phyloP scores from a whole-genome alignment of 2,797 vertebrate genomes.

The Phalanger gymnotis region DNA sequence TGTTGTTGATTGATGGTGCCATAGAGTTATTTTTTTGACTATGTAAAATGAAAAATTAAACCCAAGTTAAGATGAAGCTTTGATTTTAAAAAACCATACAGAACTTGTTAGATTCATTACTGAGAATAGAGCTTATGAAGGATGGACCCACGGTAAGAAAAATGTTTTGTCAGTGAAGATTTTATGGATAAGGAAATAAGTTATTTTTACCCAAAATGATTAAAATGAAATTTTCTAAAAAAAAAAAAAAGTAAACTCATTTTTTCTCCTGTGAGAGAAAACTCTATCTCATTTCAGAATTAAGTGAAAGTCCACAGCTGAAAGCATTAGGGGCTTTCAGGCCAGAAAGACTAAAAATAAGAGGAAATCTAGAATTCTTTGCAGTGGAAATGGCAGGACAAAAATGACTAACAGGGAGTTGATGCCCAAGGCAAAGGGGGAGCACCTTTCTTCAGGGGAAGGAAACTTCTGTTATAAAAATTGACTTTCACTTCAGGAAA shows the following conservation, averaged over 20 bases:
- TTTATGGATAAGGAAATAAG: slow-evolving; percentile 53
- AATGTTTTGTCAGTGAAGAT: slow-evolving; percentile 1
- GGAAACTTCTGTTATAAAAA: not conserved
- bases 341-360: slow-evolving; percentile 36
- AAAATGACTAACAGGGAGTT: not conserved
- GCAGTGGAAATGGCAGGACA: not conserved
- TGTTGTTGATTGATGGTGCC: slow-evolving; percentile 5
- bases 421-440: not conserved
- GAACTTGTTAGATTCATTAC: slow-evolving; percentile 25
- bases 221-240: slow-evolving; percentile 40
- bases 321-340: slow-evolving; percentile 36
- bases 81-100: slow-evolving; percentile 31
- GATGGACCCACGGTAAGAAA: not conserved
- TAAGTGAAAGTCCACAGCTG: slow-evolving; percentile 33
- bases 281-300: slow-evolving; percentile 30
- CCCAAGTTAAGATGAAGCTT: not conserved
- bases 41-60: not conserved
- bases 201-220: slow-evolving; percentile 46
- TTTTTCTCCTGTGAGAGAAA: not conserved
- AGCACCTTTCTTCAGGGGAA: slow-evolving; percentile 33
- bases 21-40: slow-evolving; percentile 7
- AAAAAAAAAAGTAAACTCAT: slow-evolving; percentile 13
- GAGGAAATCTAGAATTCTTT: not conserved
- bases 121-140: slow-evolving; percentile 32
- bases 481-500: not conserved